Evolutionary conservation across 2,888 invertebrate genomes (phyloP).

Genomic region (Agrotis ipsilon): DNA sequence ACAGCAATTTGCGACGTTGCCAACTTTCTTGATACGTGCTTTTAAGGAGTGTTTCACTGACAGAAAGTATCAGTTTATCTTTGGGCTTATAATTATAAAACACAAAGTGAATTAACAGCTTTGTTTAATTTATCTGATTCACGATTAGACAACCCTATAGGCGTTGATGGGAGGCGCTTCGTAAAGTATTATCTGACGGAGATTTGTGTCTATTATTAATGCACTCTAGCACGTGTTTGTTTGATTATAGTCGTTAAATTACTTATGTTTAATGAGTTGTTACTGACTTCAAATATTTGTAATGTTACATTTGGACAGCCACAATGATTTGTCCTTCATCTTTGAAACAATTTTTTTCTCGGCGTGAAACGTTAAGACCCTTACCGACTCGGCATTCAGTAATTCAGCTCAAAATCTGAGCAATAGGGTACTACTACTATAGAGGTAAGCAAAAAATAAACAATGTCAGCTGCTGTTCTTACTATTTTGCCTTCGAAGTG

Average conservation of each 20-base stretch:
- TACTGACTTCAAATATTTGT: slow-evolving; percentile 16
- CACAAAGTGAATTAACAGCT: neutral
- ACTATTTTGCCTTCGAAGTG: no score
- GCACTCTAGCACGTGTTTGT: slow-evolving; percentile 36
- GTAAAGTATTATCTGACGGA: slow-evolving; percentile 39
- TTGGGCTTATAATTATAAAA: neutral
- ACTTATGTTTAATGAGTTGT: slow-evolving; percentile 5
- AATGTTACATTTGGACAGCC: neutral
- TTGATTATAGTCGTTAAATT: slow-evolving; percentile 22
- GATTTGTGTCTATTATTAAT: slow-evolving; percentile 55
- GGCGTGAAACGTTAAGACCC: no score
- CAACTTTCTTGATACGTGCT: no score
- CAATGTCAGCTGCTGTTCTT: no score
- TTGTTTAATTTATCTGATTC: slow-evolving; percentile 11
- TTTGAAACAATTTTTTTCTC: no score
- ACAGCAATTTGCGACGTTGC: no score
- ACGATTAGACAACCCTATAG: slow-evolving; percentile 38
- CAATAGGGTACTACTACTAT: no score
- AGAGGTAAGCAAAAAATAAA: no score
- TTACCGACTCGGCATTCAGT: no score
- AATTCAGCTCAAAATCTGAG: no score
- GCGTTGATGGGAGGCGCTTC: slow-evolving; percentile 47
- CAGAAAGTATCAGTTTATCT: neutral
- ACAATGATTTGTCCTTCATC: no score
- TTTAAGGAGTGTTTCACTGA: no score